Evolutionary conservation across 1,140 invertebrate species (phyloP).

Genomic region (Tribolium castaneum): DNA sequence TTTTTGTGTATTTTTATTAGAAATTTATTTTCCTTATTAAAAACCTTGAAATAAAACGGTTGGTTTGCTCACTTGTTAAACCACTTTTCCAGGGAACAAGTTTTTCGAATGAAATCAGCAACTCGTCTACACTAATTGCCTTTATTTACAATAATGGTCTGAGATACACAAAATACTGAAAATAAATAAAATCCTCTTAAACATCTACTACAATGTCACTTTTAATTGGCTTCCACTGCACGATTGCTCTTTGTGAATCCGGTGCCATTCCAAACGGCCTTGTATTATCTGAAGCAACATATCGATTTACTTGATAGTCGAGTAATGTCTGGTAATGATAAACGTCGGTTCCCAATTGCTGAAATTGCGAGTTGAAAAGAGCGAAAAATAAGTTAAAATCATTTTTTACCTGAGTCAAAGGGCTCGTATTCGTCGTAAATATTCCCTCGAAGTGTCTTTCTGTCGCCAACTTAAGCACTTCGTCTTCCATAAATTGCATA

Average conservation of each 20-base stretch:
- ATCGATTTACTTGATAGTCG: slow-evolving; percentile 85
- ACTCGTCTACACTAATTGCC: not conserved
- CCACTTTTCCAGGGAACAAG: not conserved
- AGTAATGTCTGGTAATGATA: slow-evolving; percentile 81
- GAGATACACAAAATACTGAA: not conserved
- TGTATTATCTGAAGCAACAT: slow-evolving; percentile 75
- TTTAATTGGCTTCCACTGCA: slow-evolving; percentile 75
- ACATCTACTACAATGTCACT: not conserved
- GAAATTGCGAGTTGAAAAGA: slow-evolving; percentile 52
- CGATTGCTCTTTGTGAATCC: slow-evolving; percentile 77
- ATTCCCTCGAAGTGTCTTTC: slow-evolving; percentile 76
- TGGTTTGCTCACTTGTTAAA: no score
- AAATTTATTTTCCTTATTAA: not conserved
- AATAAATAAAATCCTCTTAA: slow-evolving; percentile 4
- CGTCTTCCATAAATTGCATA: slow-evolving; percentile 81
- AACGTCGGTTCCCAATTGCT: slow-evolving; percentile 85
- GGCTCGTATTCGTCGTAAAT: slow-evolving; percentile 88
- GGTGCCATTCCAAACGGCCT: slow-evolving; percentile 79
- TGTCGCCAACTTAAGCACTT: slow-evolving; percentile 75
- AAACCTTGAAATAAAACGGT: not conserved
- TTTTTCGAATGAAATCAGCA: not conserved
- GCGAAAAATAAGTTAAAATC: not conserved
- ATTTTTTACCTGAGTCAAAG: slow-evolving; percentile 78
- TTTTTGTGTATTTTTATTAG: not conserved
- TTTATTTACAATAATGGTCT: slow-evolving; percentile 8